These are phyloP conservation scores for Pollimyrus isidori DNA, from an alignment of 2,113 vertebrate species.

Conservation along the genomic window DNA sequence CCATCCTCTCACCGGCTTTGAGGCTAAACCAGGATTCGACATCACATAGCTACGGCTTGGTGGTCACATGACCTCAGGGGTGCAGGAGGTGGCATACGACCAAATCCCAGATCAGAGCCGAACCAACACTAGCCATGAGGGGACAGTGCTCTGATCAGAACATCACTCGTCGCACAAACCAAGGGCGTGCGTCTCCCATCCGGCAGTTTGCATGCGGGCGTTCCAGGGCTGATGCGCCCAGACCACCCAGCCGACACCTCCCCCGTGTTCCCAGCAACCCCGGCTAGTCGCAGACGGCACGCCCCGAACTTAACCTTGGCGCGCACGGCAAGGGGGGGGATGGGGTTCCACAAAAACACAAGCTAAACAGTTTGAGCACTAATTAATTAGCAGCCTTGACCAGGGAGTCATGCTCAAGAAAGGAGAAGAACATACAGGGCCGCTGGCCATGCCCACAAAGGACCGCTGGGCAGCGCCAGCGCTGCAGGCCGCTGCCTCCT, in stretches of 20 bases:
- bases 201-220: no score
- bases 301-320: not conserved
- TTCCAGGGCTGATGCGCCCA: not conserved
- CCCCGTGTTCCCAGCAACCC: no score
- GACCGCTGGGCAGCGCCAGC: not conserved
- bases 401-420: not conserved
- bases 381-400: not conserved
- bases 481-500: not conserved
- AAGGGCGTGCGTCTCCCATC: not conserved
- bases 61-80: not conserved
- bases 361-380: not conserved
- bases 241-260: no score
- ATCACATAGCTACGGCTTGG: not conserved
- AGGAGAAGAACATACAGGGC: not conserved
- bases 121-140: not conserved
- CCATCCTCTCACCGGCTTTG: not conserved
- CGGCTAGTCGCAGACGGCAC: no score
- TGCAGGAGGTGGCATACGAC: not conserved
- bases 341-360: not conserved
- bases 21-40: not conserved
- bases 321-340: no score
- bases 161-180: not conserved
- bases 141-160: not conserved
- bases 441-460: not conserved
- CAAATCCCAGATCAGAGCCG: not conserved